Evolutionary conservation across 1,140 invertebrate species (phyloP).

Genomic region (Musca domestica): DNA sequence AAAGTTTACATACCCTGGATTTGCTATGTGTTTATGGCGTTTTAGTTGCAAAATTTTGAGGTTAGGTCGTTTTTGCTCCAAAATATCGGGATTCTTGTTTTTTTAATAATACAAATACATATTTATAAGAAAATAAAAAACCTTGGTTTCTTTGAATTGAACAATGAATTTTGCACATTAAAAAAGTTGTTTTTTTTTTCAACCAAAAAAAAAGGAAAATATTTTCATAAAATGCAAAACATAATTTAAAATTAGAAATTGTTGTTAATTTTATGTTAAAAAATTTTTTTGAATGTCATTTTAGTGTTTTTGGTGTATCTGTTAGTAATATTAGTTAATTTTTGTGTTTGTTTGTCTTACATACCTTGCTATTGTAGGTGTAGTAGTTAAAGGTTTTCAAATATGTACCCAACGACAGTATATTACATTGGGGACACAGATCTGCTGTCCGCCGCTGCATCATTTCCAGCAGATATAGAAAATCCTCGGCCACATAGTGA

Average conservation of each 20-base stretch:
- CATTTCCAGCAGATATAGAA: constrained; percentile 81
- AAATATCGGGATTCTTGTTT: too few relatives aligned
- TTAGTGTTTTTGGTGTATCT: not conserved
- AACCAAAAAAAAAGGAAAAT: too few relatives aligned
- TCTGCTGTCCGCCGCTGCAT: constrained; percentile 73
- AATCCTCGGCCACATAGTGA: constrained; percentile 95
- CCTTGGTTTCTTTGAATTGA: too few relatives aligned
- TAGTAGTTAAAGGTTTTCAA: constrained; percentile 91
- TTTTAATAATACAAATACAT: too few relatives aligned
- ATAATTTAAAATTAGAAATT: not conserved
- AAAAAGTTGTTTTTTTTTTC: too few relatives aligned
- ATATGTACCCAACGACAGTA: constrained; percentile 92
- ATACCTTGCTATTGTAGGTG: constrained; percentile 68
- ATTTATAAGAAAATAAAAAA: too few relatives aligned
- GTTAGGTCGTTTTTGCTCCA: too few relatives aligned
- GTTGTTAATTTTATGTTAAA: not conserved
- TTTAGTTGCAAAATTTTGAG: too few relatives aligned
- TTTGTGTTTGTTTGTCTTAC: not conserved
- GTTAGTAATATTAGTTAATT: not conserved
- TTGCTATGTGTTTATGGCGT: too few relatives aligned
- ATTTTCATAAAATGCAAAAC: not conserved
- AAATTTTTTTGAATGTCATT: not conserved
- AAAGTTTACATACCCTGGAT: too few relatives aligned
- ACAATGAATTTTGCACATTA: too few relatives aligned
- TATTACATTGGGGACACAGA: constrained; percentile 84